Base-by-base conservation (phyloP, 2,113 vertebrate species). In the Zosterops borbonicus region DNA sequence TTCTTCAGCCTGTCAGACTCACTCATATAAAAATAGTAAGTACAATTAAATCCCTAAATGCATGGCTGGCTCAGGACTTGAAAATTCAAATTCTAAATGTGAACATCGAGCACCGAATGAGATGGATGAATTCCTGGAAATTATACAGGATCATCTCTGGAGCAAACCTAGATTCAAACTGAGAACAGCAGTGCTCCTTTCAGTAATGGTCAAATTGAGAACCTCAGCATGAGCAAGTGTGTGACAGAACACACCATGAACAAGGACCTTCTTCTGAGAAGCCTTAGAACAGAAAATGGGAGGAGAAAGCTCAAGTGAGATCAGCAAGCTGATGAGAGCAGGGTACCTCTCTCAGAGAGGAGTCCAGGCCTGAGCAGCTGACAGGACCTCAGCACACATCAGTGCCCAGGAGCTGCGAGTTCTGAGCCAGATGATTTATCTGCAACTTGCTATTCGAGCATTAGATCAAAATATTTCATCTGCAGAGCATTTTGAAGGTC, bases 401-500 rank as follows among this genome's bases (percentile, higher is more conserved):
- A 59, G 68, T 17, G 37, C 37, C 65, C 62, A 28, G 12, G 33
- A 79, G 68, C 42, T 23, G 47, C 7, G 14, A 90, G 79, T 3
- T 80, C 52, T 56, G 24, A 74, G 39, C 50, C 39, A 71, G 60
- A 1, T n/a, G 20, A 70, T 74, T 68, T 49, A 67, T 56, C 79
- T 74, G 39, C 23, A 52, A 58, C 35, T 29, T 77, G n/a, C 71
- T 77, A 20, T 44, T 87, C 2, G 0, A 80, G 35, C 21, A 55
- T 71, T 63, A 78, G 56, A 89, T 64, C 35, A 86, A 92, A 88
- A 75, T 64, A 84, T 64, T 81, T 71, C 56, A 79, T 89, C 62
- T 67, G 60, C 53, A 56, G 52, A 93, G 25, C 22, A 59, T 84
- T 75, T 5, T 60, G 77, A 90, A 96, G 88, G 88, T 87, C 93